Evolutionary conservation across 2,797 vertebrate species (phyloP).

Genomic region (Megaceryle alcyon): DNA sequence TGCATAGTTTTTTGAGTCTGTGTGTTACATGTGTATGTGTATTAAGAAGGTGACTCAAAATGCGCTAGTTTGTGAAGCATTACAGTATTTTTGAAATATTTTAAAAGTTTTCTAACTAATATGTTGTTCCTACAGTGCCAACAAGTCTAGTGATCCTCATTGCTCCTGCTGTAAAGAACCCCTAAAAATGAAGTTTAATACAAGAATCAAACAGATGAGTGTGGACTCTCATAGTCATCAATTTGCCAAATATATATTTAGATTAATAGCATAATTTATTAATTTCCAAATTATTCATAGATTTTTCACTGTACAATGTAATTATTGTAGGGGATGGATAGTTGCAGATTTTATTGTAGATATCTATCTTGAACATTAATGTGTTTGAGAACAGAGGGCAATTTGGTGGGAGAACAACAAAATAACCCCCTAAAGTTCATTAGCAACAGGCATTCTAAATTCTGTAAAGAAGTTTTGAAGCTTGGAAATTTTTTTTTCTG

Average conservation of each 20-base stretch:
- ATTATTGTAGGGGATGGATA: not conserved
- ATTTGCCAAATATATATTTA: not conserved
- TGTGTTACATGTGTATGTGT: accelerated
- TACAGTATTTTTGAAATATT: not conserved
- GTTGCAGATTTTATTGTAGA: not conserved
- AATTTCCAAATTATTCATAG: not conserved
- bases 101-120: not conserved
- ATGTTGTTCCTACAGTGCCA: not conserved
- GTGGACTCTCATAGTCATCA: not conserved
- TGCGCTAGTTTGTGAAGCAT: not conserved
- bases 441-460: not conserved
- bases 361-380: accelerated
- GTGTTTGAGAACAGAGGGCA: accelerated
- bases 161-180: not conserved
- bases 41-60: not conserved
- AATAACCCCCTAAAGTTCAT: not conserved
- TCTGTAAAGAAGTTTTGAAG: not conserved
- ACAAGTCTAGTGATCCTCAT: not conserved
- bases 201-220: not conserved
- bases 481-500: not conserved
- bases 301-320: not conserved
- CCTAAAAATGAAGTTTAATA: not conserved
- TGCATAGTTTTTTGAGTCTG: not conserved
- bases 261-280: not conserved
- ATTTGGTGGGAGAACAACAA: not conserved